These are phyloP conservation scores for Thermophis baileyi DNA, from an alignment of 2,113 vertebrate species.

Conservation along the genomic window DNA sequence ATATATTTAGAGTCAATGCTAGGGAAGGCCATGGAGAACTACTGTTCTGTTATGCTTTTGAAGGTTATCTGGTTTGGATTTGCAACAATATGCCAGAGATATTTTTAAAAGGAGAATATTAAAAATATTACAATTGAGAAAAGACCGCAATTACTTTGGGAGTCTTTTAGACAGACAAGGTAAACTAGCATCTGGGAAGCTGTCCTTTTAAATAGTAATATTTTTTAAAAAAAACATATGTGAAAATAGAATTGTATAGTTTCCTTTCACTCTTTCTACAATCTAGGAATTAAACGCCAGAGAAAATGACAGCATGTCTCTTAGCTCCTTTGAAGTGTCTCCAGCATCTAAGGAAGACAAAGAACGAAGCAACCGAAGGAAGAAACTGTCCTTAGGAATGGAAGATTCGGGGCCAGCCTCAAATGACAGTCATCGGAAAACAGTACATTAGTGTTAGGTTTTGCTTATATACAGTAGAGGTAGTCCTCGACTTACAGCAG, in stretches of 20 bases:
- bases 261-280: not conserved
- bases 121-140: not conserved
- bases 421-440: constrained; percentile 68
- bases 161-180: not conserved
- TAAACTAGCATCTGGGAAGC: constrained; percentile 3
- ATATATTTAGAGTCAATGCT: not conserved
- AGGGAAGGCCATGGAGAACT: not conserved
- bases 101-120: not conserved
- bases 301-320: constrained; percentile 74
- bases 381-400: constrained; percentile 67
- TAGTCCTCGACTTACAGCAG: not conserved
- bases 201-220: not conserved
- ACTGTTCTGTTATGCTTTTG: not conserved
- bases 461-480: not conserved
- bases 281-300: constrained; percentile 71
- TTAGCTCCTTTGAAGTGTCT: constrained; percentile 69
- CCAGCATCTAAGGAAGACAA: constrained; percentile 68
- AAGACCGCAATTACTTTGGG: not conserved
- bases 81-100: not conserved
- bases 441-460: constrained; percentile 59
- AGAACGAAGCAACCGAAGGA: constrained; percentile 71
- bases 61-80: not conserved
- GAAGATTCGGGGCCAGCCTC: constrained; percentile 70
- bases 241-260: not conserved
- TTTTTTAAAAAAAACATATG: not conserved